Evolutionary conservation across 2,113 vertebrate species (phyloP).

Genomic region (Amblyornis subalaris): DNA sequence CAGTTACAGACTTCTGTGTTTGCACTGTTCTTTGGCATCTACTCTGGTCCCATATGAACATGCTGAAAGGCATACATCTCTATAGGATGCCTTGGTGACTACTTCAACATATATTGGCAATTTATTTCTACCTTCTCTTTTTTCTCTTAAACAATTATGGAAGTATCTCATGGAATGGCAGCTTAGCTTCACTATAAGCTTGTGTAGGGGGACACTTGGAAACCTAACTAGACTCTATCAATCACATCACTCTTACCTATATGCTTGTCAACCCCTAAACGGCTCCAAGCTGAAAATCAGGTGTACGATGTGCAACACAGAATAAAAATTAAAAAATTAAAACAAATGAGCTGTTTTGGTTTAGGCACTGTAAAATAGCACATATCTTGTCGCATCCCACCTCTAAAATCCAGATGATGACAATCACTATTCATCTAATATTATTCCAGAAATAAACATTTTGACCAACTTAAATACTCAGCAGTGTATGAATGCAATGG

Average conservation of each 20-base stretch:
- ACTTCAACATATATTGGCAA: background rate
- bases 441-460: background rate
- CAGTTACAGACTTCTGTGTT: background rate
- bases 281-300: background rate
- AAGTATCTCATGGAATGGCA: background rate
- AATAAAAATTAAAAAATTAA: background rate
- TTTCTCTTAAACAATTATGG: background rate
- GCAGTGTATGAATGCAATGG: background rate
- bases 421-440: background rate
- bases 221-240: background rate
- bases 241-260: background rate
- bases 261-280: background rate
- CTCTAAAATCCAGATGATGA: background rate
- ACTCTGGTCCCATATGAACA: background rate
- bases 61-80: background rate
- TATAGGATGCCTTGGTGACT: background rate
- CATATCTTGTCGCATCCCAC: background rate
- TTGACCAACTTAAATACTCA: background rate
- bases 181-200: background rate
- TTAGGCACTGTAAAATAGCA: background rate
- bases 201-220: background rate
- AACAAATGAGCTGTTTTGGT: background rate
- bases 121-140: background rate
- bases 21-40: background rate
- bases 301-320: accelerated